Evolutionary conservation across 2,113 vertebrate genomes (phyloP), one percentile per base, ranked within the genome.

Genomic region (Siniperca knerii): DNA sequence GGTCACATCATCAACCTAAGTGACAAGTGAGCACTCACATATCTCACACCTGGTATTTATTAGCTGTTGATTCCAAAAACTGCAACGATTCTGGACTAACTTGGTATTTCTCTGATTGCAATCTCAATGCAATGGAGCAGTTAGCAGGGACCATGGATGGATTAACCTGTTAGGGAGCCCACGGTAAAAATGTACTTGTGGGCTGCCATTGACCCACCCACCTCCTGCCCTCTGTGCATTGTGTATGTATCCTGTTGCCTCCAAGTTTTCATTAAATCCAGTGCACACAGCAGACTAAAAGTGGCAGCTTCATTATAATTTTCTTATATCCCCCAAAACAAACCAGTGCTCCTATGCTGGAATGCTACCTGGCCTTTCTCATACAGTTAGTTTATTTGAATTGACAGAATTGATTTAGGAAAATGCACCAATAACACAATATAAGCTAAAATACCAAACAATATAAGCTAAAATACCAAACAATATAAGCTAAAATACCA

Each of bases 181-280:
- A 29, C 8, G 4, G 15, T 46, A 23, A 60, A 35, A 71, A 7
- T 29, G 18, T 29, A 48, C 40, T 35, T 60, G 10, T 46, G 25
- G 12, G 55, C 35, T 42, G 18, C 48, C 6, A 8, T 4, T 18
- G 33, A n/a, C 58, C 10, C 21, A 13, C 40, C 40, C 8, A 12
- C 20, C 20, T 52, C 65, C 57, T 9, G n/a, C 8, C 54, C 46
- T 42, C 54, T 72, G 54, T 54, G 33, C 29, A 8, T 68, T 11
- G 8, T 50, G 29, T 9, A 71, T 20, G 13, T 37, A 29, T 10
- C 52, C 68, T 42, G 16, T 67, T 60, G 42, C 44, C 29, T 74
- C 52, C 25, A 37, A 46, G 15, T 57, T 83, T 80, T 64, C 16
- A 42, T 85, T 75, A 37, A 37, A 74, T 65, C 21, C n/a, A 73